A percentile compares a stretch with the other conserved stretches of the same genome.
These are phyloP conservation scores for Sphaerophoria rueppellii DNA, from an alignment of 2,888 invertebrate genomes.

Conservation along the genomic window DNA sequence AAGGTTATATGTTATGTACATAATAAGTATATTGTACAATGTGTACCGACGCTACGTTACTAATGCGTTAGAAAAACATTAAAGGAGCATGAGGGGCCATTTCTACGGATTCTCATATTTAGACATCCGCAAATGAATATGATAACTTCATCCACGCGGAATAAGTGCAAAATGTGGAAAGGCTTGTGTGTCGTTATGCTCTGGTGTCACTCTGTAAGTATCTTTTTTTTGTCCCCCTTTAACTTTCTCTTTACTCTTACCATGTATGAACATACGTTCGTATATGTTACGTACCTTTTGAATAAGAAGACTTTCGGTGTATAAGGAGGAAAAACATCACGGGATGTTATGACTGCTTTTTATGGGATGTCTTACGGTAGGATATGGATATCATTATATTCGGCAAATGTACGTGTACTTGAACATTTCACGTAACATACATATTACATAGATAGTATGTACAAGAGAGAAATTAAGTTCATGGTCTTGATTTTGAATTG, in stretches of 20 bases:
- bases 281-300: not conserved
- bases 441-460: not conserved
- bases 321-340: not conserved
- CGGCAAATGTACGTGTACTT: not conserved
- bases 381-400: not conserved
- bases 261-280: no score
- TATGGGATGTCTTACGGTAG: not conserved
- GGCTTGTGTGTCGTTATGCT: conserved; percentile 16
- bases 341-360: conserved; percentile 2
- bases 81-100: not conserved
- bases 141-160: conserved; percentile 37
- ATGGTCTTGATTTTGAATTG: conserved; percentile 31
- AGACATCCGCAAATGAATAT: conserved; percentile 36
- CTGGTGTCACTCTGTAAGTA: not conserved
- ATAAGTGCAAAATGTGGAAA: conserved; percentile 47
- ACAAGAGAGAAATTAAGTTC: conserved; percentile 1
- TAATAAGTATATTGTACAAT: not conserved
- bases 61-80: conserved; percentile 26
- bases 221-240: not conserved
- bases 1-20: not conserved
- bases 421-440: conserved; percentile 1
- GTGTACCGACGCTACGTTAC: not conserved
- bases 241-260: not conserved
- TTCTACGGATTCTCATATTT: conserved; percentile 8
- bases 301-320: conserved; percentile 3